Evolutionary conservation across 2,888 invertebrate species (phyloP), one percentile per base, ranked within the genome.

Genomic region (Zhuqinia jingwanae): DNA sequence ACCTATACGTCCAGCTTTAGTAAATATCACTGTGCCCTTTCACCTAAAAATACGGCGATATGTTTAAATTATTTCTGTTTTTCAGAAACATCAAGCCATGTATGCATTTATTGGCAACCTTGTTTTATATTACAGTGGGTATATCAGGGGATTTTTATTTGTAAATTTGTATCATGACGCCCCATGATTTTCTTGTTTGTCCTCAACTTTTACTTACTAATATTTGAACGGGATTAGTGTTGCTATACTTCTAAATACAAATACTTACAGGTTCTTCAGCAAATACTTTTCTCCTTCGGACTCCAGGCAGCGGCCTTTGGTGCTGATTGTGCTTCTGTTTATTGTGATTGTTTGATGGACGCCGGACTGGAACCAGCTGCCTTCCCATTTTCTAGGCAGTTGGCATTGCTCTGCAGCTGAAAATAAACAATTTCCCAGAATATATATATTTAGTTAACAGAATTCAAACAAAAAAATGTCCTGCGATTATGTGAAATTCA

Each of bases 251-350:
- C 50, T 36, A 68, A 27, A 70, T 63, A 65, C 10, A 50, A 25
- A 58, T 87, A 86, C 90, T 91, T 89, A 91, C 91, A 90, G 90
- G 78, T 90, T 90, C 60, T 95, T 94, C 0, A 95, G 93, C 45
- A 95, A 92, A 92, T 94, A 95, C 92, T 95, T 95, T 92, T 95
- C 95, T 1, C 94, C 94, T 82, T 94, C 94, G 0, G 93, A 94
- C 92, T 95, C 95, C 27, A 95, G 94, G 91, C 95, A 95, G 91
- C 95, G 95, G 0, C 95, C 95, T 91, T 95, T 95, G 88, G 94
- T 94, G 91, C 95, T 94, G 91, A 96, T 94, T 92, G 94, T 94
- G 0, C 94, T 94, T 30, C 88, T 78, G 73, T 90, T 89, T 87
- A 91, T 91, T 76, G 88, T 85, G 83, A 93, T 92, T 50, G 92